Conservation (phyloP, 2,797 vertebrate genomes). For the Gambelia wislizenii region DNA sequence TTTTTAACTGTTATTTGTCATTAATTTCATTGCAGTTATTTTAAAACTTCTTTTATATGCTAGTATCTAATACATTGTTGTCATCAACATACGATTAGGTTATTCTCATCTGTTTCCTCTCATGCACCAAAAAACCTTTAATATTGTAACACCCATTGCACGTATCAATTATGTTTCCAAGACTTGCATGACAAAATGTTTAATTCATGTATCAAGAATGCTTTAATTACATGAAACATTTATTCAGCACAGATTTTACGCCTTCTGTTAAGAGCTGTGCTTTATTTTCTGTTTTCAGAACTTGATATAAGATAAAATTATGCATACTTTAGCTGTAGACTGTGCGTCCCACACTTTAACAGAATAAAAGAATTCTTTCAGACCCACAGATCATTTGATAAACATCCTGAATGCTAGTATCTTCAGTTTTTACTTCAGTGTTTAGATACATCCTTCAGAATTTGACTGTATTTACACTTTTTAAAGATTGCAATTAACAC, state of each 20-base stretch:
- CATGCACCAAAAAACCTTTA: background rate
- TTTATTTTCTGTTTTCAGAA: constrained; percentile 68
- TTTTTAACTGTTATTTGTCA: background rate
- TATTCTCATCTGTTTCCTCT: constrained; percentile 27
- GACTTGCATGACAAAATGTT: constrained; percentile 24
- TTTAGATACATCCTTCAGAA: constrained; percentile 46
- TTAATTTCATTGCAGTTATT: background rate
- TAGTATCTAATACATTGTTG: no score
- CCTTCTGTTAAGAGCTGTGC: constrained; percentile 72
- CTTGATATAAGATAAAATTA: constrained; percentile 73
- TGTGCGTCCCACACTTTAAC: constrained; percentile 67
- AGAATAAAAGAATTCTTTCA: constrained; percentile 67
- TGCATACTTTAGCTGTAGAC: constrained; percentile 64
- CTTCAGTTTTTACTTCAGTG: constrained; percentile 57
- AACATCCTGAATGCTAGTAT: constrained; percentile 26
- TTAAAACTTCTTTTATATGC: background rate
- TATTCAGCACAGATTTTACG: constrained; percentile 75
- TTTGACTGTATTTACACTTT: constrained; percentile 41
- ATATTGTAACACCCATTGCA: background rate
- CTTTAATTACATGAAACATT: constrained; percentile 77
- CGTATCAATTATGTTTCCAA: constrained; percentile 48
- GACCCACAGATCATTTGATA: constrained; percentile 55
- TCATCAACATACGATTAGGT: background rate
- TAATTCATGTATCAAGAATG: constrained; percentile 72
- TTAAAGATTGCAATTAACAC: constrained; percentile 12